Base-by-base conservation (phyloP, 1,140 invertebrate species). In the Meloidogyne exigua region DNA sequence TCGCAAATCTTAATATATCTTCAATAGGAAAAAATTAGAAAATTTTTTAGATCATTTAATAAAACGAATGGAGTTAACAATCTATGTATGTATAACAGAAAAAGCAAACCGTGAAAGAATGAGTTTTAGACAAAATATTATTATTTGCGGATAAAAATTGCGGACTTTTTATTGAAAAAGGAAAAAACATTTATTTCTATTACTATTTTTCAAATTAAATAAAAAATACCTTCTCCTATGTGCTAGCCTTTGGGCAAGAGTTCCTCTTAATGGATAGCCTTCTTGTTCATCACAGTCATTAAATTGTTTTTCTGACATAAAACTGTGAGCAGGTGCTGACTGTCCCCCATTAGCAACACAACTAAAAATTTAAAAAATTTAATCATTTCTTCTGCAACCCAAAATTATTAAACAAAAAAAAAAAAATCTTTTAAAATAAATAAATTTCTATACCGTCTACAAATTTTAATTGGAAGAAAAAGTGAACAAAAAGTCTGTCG, bases 401-500 rank as follows among this genome's bases (percentile, higher is more conserved):
- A n/a, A n/a, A n/a, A n/a, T n/a, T n/a, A n/a, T n/a, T n/a, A n/a
- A n/a, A n/a, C 28, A 3, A 12, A 12, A 44, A 44, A 49, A 18
- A 18, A 49, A 15, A 49, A 49, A 49, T 12, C 5, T 18, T 49
- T 18, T 18, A 18, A n/a, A n/a, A n/a, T n/a, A n/a, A n/a, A n/a
- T 18, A 7, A 4, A 18, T 25, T 18, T 25, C 9, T 23, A 39
- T 44, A 64, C 72, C 72, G 23, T 73, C 23, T 26, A 32, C 49
- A 73, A 36, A 62, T 65, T 12, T 32, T 26, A n/a, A 72, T 67
- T 26, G 84, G 84, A 4, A 86, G 72, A 36, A 85, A 76, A 11
- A 81, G 65, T 25, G 76, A 69, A 73, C 84, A 85, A 71, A 85
- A 85, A 7, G 84, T 85, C 42, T 85, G 80, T 11, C 84, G 65